Percentiles rank a stretch among this genome's conserved stretches.
These are phyloP conservation scores for Enoplosus armatus DNA, from an alignment of 2,797 vertebrate genomes.

Conservation along the genomic window DNA sequence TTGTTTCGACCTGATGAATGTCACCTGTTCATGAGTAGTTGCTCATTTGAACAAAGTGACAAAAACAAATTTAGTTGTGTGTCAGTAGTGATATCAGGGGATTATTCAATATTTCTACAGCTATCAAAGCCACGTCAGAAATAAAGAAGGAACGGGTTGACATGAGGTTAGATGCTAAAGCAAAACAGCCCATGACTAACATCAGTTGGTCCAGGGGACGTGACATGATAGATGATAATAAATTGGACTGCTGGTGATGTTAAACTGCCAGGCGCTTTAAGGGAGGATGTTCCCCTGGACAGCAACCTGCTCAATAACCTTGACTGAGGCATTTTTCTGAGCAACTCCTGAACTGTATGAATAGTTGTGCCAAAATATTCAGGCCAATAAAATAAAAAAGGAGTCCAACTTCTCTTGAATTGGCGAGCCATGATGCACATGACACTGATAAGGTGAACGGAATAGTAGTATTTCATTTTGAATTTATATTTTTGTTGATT, in stretches of 20 bases:
- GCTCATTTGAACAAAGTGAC: not conserved
- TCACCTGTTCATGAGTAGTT: not conserved
- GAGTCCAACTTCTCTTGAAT: not conserved
- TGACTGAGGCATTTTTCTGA: not conserved
- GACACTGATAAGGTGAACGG: not conserved
- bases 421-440: not conserved
- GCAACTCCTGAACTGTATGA: not conserved
- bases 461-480: not conserved
- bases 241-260: not conserved
- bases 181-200: not conserved
- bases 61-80: not conserved
- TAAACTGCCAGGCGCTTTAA: not conserved
- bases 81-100: not conserved
- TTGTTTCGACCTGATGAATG: not conserved
- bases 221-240: not conserved
- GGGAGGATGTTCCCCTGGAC: not conserved
- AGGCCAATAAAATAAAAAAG: slow-evolving; percentile 1
- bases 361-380: not conserved
- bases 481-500: not conserved
- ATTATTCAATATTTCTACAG: not conserved
- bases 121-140: not conserved
- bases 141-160: slow-evolving; percentile 9
- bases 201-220: slow-evolving; percentile 1
- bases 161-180: not conserved
- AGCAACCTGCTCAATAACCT: not conserved